A percentile compares a stretch with the other conserved stretches of the same genome.
Conservation (phyloP, 2,888 invertebrate species). For the Hanleya hanleyi region DNA sequence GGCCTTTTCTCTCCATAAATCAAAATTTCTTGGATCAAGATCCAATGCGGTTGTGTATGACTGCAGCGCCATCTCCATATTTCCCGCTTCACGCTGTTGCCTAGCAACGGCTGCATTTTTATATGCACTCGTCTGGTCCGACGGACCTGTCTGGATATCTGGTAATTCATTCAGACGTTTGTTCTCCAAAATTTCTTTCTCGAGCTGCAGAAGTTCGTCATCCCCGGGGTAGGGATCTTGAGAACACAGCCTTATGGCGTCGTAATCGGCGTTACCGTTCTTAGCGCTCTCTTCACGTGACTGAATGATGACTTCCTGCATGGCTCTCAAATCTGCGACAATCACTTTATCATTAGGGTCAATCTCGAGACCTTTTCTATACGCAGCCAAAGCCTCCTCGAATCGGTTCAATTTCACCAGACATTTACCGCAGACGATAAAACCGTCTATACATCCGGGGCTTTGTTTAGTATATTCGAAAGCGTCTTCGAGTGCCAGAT, state of each 20-base stretch:
- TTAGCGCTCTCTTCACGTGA: conserved; percentile 30
- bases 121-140: background rate
- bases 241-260: conserved; percentile 47
- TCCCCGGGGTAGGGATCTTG: conserved; percentile 50
- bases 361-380: conserved; percentile 44
- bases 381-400: conserved; percentile 41
- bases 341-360: conserved; percentile 40
- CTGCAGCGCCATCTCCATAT: conserved; percentile 18
- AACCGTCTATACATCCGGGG: conserved; percentile 35
- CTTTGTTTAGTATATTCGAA: conserved; percentile 23
- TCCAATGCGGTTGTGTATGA: conserved; percentile 28
- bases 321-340: conserved; percentile 36
- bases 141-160: background rate
- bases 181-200: conserved; percentile 43
- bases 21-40: conserved; percentile 40
- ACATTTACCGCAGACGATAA: conserved; percentile 37
- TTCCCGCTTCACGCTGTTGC: conserved; percentile 11
- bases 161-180: conserved; percentile 43
- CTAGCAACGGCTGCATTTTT: conserved; percentile 1
- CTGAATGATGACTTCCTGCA: conserved; percentile 42
- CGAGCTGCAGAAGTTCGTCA: conserved; percentile 40
- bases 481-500: conserved; percentile 39
- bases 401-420: conserved; percentile 36
- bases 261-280: conserved; percentile 34
- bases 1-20: conserved; percentile 40